Evolutionary conservation across 2,113 vertebrate species (phyloP).

Genomic region (Isurus oxyrinchus): DNA sequence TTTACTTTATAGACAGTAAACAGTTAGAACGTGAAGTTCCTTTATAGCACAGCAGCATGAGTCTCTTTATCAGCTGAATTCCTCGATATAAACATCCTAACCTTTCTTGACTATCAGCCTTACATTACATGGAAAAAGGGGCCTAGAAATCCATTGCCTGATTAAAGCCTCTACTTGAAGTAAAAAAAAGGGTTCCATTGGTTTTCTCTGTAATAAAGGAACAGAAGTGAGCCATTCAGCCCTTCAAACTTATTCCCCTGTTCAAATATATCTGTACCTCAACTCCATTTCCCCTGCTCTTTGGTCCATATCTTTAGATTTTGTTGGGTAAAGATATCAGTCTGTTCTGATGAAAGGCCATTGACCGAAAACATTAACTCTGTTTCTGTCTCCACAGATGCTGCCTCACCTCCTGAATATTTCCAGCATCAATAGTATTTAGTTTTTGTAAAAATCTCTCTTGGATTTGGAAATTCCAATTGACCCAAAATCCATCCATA

Average conservation of each 20-base stretch:
- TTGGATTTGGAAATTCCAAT: not conserved
- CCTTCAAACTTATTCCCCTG: not conserved
- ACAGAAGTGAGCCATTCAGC: not conserved
- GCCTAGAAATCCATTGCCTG: not conserved
- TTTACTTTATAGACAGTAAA: not conserved
- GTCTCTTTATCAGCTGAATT: not conserved
- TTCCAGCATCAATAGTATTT: not conserved
- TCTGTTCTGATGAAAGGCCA: too few relatives aligned
- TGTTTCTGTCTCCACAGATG: not conserved
- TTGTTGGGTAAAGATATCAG: too few relatives aligned
- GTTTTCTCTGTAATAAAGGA: not conserved
- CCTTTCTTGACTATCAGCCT: not conserved
- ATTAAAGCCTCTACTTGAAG: not conserved
- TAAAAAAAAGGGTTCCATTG: not conserved
- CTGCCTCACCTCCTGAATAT: not conserved
- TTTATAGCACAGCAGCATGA: not conserved
- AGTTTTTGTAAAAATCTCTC: not conserved
- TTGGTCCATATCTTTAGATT: not conserved
- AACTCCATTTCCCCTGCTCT: too few relatives aligned
- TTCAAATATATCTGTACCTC: not conserved
- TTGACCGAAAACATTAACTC: not conserved
- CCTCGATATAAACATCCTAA: not conserved
- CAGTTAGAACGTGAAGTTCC: not conserved
- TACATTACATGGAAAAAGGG: not conserved
- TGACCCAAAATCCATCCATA: not conserved